Percentiles rank a stretch among this genome's conserved stretches.
Evolutionary conservation across 1,140 invertebrate genomes (phyloP).

Genomic region (Hylyphantes graminicola): DNA sequence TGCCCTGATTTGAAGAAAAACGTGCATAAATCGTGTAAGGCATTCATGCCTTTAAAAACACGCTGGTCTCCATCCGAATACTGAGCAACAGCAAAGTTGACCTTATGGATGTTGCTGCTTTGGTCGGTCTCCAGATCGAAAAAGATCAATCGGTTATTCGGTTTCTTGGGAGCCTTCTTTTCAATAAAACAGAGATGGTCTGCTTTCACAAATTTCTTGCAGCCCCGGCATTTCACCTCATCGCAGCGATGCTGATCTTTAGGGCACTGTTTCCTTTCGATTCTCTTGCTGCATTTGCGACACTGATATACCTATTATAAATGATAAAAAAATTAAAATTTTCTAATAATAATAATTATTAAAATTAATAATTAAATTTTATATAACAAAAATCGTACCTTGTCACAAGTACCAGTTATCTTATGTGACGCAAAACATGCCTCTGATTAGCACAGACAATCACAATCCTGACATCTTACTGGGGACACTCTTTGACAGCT

Average conservation of each 20-base stretch:
- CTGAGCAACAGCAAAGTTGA: slow-evolving; percentile 16
- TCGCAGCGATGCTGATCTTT: not conserved
- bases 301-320: slow-evolving; percentile 1
- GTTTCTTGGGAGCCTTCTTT: not conserved
- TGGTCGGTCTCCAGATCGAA: slow-evolving; percentile 34
- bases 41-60: not conserved
- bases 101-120: not conserved
- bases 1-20: slow-evolving; percentile 4
- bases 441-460: too few relatives aligned
- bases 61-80: slow-evolving; percentile 1
- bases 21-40: slow-evolving; percentile 4
- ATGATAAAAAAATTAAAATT: not conserved
- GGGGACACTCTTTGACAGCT: too few relatives aligned
- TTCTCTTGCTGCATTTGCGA: not conserved
- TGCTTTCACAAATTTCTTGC: not conserved
- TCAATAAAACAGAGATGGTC: not conserved
- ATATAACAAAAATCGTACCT: too few relatives aligned
- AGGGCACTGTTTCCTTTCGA: not conserved
- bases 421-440: too few relatives aligned
- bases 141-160: not conserved
- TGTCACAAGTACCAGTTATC: too few relatives aligned
- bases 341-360: too few relatives aligned
- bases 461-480: too few relatives aligned
- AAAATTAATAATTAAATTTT: too few relatives aligned
- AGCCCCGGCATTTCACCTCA: not conserved